phyloP scores from a whole-genome alignment of 2,113 vertebrate species.

The Emydura subglobosa region DNA sequence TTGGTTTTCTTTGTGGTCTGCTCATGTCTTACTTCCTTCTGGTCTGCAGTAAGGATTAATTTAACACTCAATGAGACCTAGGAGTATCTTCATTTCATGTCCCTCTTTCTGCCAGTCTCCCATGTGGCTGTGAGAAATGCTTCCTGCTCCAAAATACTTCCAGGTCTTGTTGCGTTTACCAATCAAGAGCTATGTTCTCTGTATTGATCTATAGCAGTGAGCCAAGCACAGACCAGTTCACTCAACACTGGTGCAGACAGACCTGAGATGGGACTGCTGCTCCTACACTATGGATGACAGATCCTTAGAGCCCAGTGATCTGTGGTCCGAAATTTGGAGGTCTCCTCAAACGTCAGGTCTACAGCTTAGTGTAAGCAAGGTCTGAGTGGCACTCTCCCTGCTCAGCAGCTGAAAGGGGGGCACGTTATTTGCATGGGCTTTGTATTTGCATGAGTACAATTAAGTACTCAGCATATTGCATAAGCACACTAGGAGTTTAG shows the following conservation, averaged over 20 bases:
- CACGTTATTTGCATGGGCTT: too few relatives aligned
- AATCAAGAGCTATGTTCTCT: not conserved
- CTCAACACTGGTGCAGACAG: not conserved
- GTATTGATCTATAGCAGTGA: not conserved
- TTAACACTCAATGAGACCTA: not conserved
- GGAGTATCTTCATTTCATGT: not conserved
- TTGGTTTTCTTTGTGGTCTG: not conserved
- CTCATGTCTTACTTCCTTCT: not conserved
- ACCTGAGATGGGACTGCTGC: not conserved
- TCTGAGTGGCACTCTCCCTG: too few relatives aligned
- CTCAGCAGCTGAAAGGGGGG: too few relatives aligned
- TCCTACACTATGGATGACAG: not conserved
- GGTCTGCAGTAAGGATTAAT: not conserved
- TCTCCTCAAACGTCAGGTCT: not conserved
- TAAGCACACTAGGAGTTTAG: too few relatives aligned
- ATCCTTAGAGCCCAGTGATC: not conserved
- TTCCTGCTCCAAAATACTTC: not conserved
- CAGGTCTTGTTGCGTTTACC: not conserved
- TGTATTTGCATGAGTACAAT: too few relatives aligned
- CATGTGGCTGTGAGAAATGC: not conserved
- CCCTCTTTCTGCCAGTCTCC: not conserved
- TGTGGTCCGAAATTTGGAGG: not conserved
- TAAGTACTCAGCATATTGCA: too few relatives aligned
- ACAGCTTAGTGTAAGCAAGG: not conserved
- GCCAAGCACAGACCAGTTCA: not conserved